These are phyloP conservation scores for Eledona agricola DNA, from an alignment of 2,888 invertebrate species.

Conservation along the genomic window DNA sequence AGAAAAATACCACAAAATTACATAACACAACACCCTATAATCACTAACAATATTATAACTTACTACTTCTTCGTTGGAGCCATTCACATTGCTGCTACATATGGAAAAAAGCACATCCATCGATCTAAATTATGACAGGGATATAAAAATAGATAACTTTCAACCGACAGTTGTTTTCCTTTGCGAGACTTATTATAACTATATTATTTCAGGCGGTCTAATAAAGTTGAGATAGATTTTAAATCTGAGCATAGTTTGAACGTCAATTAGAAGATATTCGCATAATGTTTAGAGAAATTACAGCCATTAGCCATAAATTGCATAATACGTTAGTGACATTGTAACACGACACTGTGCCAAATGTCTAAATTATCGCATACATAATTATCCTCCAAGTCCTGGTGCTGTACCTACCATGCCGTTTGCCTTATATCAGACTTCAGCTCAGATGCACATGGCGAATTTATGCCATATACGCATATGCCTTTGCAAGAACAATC, in stretches of 20 bases:
- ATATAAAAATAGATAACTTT: neutral
- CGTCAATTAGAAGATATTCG: neutral
- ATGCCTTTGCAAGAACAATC: no score
- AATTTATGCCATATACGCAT: conserved; percentile 35
- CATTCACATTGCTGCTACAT: no score
- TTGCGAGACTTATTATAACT: no score
- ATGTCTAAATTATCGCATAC: conserved; percentile 25
- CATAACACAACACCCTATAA: no score
- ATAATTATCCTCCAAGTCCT: conserved; percentile 31
- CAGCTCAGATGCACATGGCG: conserved; percentile 28
- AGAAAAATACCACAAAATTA: no score
- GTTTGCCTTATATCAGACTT: conserved; percentile 34
- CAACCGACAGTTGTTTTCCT: no score
- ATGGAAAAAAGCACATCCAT: conserved; percentile 2
- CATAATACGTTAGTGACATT: conserved; percentile 25
- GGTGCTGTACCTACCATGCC: no score
- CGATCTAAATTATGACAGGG: conserved; percentile 1
- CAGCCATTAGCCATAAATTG: conserved; percentile 26
- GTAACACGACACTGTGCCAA: conserved; percentile 20
- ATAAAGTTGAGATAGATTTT: no score
- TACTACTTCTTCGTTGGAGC: no score
- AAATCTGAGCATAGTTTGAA: no score
- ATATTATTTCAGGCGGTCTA: no score
- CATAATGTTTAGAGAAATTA: neutral
- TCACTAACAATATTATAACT: no score